Evolutionary conservation across 2,113 vertebrate genomes (phyloP).

Genomic region (Laticauda laticaudata): DNA sequence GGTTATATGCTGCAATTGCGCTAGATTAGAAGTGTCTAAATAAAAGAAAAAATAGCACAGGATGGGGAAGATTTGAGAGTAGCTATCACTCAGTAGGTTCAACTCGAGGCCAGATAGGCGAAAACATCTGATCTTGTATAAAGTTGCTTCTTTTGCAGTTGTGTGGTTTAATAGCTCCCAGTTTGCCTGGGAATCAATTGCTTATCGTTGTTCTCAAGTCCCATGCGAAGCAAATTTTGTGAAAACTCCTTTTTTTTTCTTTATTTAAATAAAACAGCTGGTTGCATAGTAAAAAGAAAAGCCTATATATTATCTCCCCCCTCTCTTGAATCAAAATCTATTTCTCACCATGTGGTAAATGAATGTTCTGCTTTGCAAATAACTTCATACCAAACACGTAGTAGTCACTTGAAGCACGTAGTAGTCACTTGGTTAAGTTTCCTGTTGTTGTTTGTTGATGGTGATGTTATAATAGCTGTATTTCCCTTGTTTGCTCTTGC

Average conservation of each 20-base stretch:
- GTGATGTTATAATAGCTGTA: slow-evolving; percentile 3
- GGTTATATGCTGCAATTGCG: background rate
- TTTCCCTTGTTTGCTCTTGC: slow-evolving; percentile 30
- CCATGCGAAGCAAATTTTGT: slow-evolving; percentile 32
- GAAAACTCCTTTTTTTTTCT: slow-evolving; percentile 23
- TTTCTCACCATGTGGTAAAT: slow-evolving; percentile 36
- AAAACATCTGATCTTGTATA: background rate
- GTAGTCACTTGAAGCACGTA: slow-evolving; percentile 8
- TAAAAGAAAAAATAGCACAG: background rate
- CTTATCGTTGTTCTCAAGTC: slow-evolving; percentile 13
- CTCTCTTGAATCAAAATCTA: background rate
- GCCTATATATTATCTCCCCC: slow-evolving; percentile 23
- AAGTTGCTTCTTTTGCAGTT: background rate
- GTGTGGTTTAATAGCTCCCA: background rate
- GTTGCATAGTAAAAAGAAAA: slow-evolving; percentile 43
- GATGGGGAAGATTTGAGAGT: background rate
- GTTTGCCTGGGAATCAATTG: background rate
- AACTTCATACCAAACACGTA: slow-evolving; percentile 32
- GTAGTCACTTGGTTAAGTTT: slow-evolving; percentile 31
- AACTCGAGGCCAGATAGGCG: background rate
- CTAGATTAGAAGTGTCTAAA: background rate
- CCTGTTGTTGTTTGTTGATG: slow-evolving; percentile 35
- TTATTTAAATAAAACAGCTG: slow-evolving; percentile 51
- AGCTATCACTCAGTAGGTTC: background rate
- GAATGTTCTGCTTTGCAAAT: slow-evolving; percentile 33